A percentile compares a stretch with the other conserved stretches of the same genome.
Evolutionary conservation across 2,113 vertebrate genomes (phyloP).

Genomic region (Campylorhamphus procurvoides): DNA sequence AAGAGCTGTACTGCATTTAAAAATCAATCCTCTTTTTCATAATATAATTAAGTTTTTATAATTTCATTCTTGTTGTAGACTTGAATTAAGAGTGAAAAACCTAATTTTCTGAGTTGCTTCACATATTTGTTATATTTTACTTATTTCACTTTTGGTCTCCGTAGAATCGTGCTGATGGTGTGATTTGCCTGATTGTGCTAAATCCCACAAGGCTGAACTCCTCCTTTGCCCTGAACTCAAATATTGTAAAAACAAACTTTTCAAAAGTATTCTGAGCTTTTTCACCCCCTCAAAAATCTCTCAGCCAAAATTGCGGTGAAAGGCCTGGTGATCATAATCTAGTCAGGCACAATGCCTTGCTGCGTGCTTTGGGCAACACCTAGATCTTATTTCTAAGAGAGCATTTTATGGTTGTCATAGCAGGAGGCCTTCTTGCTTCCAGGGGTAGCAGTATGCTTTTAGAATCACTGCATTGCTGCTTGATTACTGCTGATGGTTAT

Average conservation of each 20-base stretch:
- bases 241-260: background rate
- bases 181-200: background rate
- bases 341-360: background rate
- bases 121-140: background rate
- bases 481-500: slow-evolving; percentile 1
- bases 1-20: slow-evolving; percentile 35
- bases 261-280: background rate
- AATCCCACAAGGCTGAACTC: background rate
- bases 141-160: background rate
- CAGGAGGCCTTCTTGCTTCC: slow-evolving; percentile 4
- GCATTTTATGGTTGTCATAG: background rate
- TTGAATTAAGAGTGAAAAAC: slow-evolving; percentile 5
- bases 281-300: background rate
- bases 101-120: background rate
- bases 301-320: background rate
- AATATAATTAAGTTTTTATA: slow-evolving; percentile 23
- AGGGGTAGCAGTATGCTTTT: background rate
- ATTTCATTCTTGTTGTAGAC: slow-evolving; percentile 5
- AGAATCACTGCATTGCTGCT: background rate
- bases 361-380: background rate
- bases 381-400: background rate
- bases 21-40: slow-evolving; percentile 41
- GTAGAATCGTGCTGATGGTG: background rate
- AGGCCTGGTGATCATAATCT: background rate
- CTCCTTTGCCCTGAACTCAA: background rate